Evolutionary conservation across 2,797 vertebrate genomes (phyloP).

Genomic region (Neosilurus hyrtlii): DNA sequence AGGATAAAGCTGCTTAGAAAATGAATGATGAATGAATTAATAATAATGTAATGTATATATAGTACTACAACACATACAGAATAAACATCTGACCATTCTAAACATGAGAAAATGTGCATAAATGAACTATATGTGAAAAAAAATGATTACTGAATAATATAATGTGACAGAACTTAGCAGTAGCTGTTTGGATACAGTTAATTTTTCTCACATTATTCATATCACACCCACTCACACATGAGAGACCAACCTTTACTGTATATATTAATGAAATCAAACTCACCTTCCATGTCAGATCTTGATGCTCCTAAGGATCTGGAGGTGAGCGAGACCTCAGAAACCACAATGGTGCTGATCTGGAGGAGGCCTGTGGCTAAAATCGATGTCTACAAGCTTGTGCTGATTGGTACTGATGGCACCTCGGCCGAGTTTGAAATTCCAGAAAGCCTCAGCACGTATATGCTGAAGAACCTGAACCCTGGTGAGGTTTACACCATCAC

Average conservation of each 20-base stretch:
- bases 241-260: not conserved
- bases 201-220: not conserved
- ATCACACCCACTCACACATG: not conserved
- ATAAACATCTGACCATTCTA: not conserved
- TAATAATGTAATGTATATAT: too few species aligned
- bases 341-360: conserved; percentile 82
- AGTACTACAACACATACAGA: not conserved
- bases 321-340: conserved; percentile 77
- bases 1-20: too few species aligned
- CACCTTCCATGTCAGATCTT: conserved; percentile 71
- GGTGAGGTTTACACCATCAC: conserved; percentile 84
- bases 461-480: conserved; percentile 74
- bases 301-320: conserved; percentile 87
- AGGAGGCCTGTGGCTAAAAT: conserved; percentile 83
- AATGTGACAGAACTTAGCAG: not conserved
- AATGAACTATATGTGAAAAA: not conserved
- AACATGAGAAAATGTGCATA: not conserved
- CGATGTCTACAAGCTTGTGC: conserved; percentile 82
- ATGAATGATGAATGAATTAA: too few species aligned
- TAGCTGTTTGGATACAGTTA: not conserved
- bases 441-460: conserved; percentile 71
- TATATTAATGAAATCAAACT: conserved; percentile 1
- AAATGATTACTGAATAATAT: not conserved
- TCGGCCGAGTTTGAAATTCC: conserved; percentile 75
- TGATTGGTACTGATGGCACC: conserved; percentile 70